phyloP scores from a whole-genome alignment of 2,797 vertebrate genomes.

The Coilia nasus region DNA sequence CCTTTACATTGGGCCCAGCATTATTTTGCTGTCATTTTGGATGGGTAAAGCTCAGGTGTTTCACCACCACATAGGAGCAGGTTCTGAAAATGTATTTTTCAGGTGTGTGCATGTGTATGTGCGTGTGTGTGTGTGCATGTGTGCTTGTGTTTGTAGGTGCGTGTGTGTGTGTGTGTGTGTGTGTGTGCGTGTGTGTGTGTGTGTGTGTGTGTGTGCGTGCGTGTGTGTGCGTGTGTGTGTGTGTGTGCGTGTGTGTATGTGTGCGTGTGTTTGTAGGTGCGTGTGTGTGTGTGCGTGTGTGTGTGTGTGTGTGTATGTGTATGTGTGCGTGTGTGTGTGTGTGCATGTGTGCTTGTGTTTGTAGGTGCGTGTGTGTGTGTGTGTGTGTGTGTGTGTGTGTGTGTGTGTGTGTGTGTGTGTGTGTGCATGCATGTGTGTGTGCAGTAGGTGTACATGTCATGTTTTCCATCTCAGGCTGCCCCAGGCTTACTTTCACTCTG shows the following conservation, averaged over 20 bases:
- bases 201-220: neutral
- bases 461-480: neutral
- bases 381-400: neutral
- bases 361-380: neutral
- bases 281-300: neutral
- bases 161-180: too few species aligned
- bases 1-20: too few species aligned
- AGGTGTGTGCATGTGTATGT: too few species aligned
- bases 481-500: neutral
- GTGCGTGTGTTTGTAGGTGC: neutral
- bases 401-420: neutral
- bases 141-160: too few species aligned
- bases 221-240: neutral
- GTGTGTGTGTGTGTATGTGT: neutral
- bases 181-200: too few species aligned
- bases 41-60: neutral
- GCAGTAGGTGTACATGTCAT: neutral
- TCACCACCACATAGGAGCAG: neutral
- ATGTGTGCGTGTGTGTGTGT: neutral
- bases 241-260: too few species aligned
- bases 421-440: neutral
- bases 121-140: too few species aligned
- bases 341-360: neutral
- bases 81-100: too few species aligned
- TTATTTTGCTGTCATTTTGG: too few species aligned